Evolutionary conservation across 2,113 vertebrate species (phyloP).

Genomic region (Strix aluco): DNA sequence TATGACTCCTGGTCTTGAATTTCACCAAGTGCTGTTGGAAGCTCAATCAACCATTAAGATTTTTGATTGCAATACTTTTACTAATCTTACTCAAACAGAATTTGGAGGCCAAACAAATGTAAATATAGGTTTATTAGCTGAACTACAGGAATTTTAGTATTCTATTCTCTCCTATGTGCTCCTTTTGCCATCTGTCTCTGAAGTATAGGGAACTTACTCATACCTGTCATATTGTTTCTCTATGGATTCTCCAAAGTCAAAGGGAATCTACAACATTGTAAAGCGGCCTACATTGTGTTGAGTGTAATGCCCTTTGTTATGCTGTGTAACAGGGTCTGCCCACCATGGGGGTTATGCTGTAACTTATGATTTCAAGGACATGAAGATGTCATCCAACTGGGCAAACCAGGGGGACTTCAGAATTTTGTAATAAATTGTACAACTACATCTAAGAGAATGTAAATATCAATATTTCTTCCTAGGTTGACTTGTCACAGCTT

Average conservation of each 20-base stretch:
- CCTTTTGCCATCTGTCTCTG: background rate
- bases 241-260: background rate
- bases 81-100: background rate
- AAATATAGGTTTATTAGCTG: background rate
- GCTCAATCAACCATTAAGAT: background rate
- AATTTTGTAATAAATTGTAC: background rate
- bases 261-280: background rate
- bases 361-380: background rate
- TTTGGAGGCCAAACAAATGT: background rate
- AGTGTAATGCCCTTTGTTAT: background rate
- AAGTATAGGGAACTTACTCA: background rate
- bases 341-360: accelerated
- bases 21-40: background rate
- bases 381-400: background rate
- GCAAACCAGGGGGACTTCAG: background rate
- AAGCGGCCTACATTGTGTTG: background rate
- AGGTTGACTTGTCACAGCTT: background rate
- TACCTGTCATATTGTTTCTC: background rate
- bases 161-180: background rate
- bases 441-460: background rate
- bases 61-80: background rate
- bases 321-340: background rate
- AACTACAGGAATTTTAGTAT: background rate
- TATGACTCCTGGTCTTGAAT: background rate
- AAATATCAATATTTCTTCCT: background rate